A percentile compares a stretch with the other conserved stretches of the same genome.
Conservation (phyloP, 2,888 invertebrate species). For the Gisinianus flammeolus region DNA sequence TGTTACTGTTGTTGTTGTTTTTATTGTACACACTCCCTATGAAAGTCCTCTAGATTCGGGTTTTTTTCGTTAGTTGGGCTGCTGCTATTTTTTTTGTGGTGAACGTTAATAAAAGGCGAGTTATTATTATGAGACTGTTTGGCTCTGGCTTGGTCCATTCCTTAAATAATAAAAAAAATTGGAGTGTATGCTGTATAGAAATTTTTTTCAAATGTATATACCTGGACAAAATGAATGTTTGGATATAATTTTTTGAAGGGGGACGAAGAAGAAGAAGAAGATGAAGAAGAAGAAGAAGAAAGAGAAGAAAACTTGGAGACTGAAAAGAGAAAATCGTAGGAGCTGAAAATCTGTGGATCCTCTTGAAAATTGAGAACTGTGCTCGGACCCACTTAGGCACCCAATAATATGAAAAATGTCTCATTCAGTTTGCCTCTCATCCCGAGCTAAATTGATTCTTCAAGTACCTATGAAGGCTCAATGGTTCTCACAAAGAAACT, state of each 20-base stretch:
- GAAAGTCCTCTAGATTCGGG: no score
- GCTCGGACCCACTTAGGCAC: constrained; percentile 44
- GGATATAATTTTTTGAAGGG: constrained; percentile 6
- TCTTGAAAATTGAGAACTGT: constrained; percentile 43
- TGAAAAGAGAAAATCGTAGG: neutral
- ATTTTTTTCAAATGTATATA: no score
- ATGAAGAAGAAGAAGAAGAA: neutral
- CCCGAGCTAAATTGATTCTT: constrained; percentile 58
- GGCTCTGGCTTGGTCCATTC: neutral
- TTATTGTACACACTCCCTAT: no score
- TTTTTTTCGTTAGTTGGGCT: no score
- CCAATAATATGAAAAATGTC: constrained; percentile 55
- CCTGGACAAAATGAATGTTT: neutral
- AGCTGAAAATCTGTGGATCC: constrained; percentile 30
- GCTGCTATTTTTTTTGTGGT: no score
- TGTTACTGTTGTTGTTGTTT: no score
- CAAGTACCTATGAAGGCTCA: constrained; percentile 47
- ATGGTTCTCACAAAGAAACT: constrained; percentile 36
- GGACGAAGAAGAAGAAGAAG: neutral
- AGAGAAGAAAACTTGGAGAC: neutral
- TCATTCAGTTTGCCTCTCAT: constrained; percentile 54
- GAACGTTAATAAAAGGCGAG: neutral
- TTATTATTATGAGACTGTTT: constrained; percentile 1
- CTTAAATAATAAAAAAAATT: neutral
- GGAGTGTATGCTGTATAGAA: neutral